Base-by-base conservation (phyloP, 2,113 vertebrate species). In the Dolichallabes microphthalmus region DNA sequence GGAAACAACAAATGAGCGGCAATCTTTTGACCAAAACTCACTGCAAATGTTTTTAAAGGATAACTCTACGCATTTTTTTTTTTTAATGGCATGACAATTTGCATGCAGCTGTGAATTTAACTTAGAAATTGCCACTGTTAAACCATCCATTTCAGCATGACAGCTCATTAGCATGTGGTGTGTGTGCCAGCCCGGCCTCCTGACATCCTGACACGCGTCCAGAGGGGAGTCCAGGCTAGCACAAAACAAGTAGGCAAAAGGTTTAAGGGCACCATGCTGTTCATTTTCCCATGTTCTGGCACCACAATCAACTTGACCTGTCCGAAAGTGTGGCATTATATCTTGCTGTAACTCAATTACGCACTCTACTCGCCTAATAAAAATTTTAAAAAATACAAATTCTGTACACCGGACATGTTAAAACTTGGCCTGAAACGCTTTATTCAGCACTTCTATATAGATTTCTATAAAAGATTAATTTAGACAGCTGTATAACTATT, bases 121-220 rank as follows among this genome's bases (percentile, higher is more conserved):
- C 89, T 88, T 88, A 85, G 85, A 91, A 89, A 89, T 90, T 87
- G 86, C 81, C 27, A 14, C 84, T 61, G 63, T 90, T 89, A 89
- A 89, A 83, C 82, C 85, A 90, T 90, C 76, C 86, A 64, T 91
- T 87, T 85, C 68, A 35, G 45, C 53, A 84, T 82, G 88, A 90
- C 88, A 86, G 86, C 69, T 90, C 86, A 90, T 90, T 90, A 89
- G 85, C 87, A 87, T 85, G 73, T 86, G 71, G 63, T 71, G 52
- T 82, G 85, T 63, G 45, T 27, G 64, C 71, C 50, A 39, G 78
- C 77, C 52, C 3, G 9, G 50, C 32, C 45, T 52, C 25, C 55
- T 69, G 69, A 80, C 68, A 85, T 52, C 25, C 55, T 69, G 69
- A 80, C 68, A 85, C 30, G 9, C 57, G 12, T 64, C n/a, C 68